phyloP scores from a whole-genome alignment of 2,888 invertebrate genomes.

The Galerucella pusilla region DNA sequence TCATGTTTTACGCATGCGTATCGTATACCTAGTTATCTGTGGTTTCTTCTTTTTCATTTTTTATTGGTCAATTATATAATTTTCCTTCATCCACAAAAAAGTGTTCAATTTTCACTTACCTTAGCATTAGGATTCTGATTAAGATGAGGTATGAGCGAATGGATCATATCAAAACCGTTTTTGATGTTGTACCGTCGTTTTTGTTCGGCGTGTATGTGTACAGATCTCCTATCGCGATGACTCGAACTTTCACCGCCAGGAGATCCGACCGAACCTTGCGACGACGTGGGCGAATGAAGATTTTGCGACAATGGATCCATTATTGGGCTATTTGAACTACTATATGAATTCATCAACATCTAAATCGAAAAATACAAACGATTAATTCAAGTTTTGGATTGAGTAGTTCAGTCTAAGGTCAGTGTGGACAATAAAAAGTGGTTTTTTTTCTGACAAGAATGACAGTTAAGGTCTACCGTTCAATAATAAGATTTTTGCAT shows the following conservation, averaged over 20 bases:
- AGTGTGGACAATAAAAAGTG: too few relatives aligned
- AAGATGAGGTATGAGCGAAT: constrained; percentile 91
- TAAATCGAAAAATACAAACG: constrained; percentile 42
- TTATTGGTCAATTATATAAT: too few relatives aligned
- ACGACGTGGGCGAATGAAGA: constrained; percentile 73
- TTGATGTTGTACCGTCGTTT: constrained; percentile 96
- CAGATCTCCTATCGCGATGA: constrained; percentile 78
- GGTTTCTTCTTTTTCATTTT: too few relatives aligned
- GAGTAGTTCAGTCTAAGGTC: too few relatives aligned
- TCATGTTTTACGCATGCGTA: too few relatives aligned
- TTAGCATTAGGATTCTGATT: constrained; percentile 91
- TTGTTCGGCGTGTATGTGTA: constrained; percentile 96
- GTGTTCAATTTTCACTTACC: too few relatives aligned
- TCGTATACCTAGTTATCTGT: too few relatives aligned
- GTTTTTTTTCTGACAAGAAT: too few relatives aligned
- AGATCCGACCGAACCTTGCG: constrained; percentile 65
- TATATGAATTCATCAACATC: constrained; percentile 56
- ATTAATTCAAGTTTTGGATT: background rate
- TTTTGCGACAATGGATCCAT: constrained; percentile 62
- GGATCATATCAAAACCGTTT: constrained; percentile 94
- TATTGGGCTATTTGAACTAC: constrained; percentile 65
- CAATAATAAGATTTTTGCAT: too few relatives aligned
- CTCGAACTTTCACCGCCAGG: constrained; percentile 61
- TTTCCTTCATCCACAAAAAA: background rate
- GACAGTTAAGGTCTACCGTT: too few relatives aligned